A percentile compares a stretch with the other conserved stretches of the same genome.
Evolutionary conservation across 2,888 invertebrate genomes (phyloP).

Genomic region (Drosophila atripex): DNA sequence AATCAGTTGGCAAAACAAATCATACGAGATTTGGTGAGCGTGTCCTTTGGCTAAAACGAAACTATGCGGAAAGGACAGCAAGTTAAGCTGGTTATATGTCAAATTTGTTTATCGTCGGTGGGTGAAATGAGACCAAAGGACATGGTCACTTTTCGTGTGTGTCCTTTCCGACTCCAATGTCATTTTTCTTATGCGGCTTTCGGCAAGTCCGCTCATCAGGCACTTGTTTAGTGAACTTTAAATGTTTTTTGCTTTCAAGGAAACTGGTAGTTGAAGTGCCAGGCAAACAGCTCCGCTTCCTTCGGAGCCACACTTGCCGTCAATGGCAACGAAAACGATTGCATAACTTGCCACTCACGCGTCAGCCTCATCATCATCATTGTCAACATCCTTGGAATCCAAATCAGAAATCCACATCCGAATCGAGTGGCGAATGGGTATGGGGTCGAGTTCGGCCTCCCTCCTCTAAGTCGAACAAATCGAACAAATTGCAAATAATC

Average conservation of each 20-base stretch:
- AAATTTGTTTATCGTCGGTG: conserved; percentile 65
- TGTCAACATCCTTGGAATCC: conserved; percentile 22
- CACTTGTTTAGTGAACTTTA: conserved; percentile 35
- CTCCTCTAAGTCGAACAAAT: conserved; percentile 25
- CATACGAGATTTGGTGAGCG: conserved; percentile 52
- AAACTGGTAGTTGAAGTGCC: conserved; percentile 51
- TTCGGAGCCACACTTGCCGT: conserved; percentile 61
- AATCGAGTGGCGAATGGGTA: conserved; percentile 57
- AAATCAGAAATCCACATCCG: conserved; percentile 5
- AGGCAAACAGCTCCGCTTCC: conserved; percentile 45
- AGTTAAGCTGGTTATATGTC: conserved; percentile 76
- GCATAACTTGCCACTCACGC: conserved; percentile 55
- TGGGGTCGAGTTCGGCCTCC: neutral
- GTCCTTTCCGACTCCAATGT: conserved; percentile 30
- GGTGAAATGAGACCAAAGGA: conserved; percentile 14
- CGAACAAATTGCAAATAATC: conserved; percentile 77
- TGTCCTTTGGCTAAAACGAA: conserved; percentile 28
- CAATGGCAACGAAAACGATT: conserved; percentile 69
- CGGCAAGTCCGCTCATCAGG: conserved; percentile 20
- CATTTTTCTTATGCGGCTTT: conserved; percentile 41
- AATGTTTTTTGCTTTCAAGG: conserved; percentile 21
- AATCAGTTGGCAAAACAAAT: conserved; percentile 68
- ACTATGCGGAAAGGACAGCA: conserved; percentile 58
- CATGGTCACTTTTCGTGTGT: conserved; percentile 30
- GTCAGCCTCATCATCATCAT: conserved; percentile 19